phyloP scores from a whole-genome alignment of 2,888 invertebrate genomes.

The Kuschelorhynchus macadamiae region DNA sequence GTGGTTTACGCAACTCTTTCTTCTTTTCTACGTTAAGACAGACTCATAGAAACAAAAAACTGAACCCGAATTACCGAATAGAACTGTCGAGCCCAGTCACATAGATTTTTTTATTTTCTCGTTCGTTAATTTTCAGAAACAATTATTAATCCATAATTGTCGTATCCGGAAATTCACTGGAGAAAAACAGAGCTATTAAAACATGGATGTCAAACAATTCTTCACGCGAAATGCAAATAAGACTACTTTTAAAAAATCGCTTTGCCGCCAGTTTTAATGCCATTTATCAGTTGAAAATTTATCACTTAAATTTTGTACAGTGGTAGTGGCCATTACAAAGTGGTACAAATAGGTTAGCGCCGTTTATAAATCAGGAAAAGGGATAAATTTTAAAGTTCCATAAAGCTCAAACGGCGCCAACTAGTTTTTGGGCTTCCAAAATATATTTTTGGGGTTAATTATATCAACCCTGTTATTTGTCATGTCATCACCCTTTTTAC shows the following conservation, averaged over 20 bases:
- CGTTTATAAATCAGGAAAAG: conserved; percentile 50
- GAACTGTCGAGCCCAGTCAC: too few relatives aligned
- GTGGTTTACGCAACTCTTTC: too few relatives aligned
- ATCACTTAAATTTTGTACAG: conserved; percentile 50
- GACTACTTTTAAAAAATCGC: conserved; percentile 43
- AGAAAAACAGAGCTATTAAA: conserved; percentile 31
- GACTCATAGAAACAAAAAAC: too few relatives aligned
- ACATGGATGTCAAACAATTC: conserved; percentile 21
- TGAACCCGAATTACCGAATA: too few relatives aligned
- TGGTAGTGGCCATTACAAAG: conserved; percentile 51
- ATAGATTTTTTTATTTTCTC: too few relatives aligned
- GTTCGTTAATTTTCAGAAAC: too few relatives aligned
- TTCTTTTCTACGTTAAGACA: too few relatives aligned
- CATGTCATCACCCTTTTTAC: conserved; percentile 26
- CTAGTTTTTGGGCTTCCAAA: conserved; percentile 48
- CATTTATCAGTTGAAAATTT: conserved; percentile 50
- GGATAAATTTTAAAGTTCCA: conserved; percentile 51
- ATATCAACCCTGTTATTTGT: conserved; percentile 41
- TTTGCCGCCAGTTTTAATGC: conserved; percentile 41
- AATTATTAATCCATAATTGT: neutral
- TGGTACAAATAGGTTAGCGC: conserved; percentile 51
- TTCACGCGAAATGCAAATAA: conserved; percentile 46
- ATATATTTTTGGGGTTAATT: conserved; percentile 49
- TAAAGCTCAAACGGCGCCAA: conserved; percentile 51
- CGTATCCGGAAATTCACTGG: neutral